These are phyloP conservation scores for Agapornis canus DNA, from an alignment of 2,797 vertebrate genomes.

Conservation along the genomic window DNA sequence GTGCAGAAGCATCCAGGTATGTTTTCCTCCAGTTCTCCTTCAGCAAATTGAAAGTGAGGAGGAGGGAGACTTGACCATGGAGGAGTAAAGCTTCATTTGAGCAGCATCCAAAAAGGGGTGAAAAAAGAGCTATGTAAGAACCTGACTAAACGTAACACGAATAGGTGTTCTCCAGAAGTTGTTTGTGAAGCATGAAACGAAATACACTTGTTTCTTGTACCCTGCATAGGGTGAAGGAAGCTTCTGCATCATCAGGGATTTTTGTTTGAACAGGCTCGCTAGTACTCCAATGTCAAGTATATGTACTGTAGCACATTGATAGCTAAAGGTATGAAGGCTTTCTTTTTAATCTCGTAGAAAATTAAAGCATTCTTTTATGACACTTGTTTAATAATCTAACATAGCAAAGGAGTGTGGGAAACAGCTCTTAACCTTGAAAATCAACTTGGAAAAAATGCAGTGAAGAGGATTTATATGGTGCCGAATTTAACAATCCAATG, in stretches of 20 bases:
- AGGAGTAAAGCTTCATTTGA: neutral
- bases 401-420: neutral
- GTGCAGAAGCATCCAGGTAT: neutral
- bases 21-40: neutral
- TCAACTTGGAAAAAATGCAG: neutral
- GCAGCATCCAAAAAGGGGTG: neutral
- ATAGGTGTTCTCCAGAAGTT: neutral
- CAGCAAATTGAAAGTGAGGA: neutral
- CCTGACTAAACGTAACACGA: neutral
- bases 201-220: neutral
- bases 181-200: neutral
- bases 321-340: neutral
- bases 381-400: slow-evolving; percentile 16
- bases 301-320: neutral
- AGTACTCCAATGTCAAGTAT: neutral
- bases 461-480: slow-evolving; percentile 28
- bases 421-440: slow-evolving; percentile 50
- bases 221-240: neutral
- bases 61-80: neutral
- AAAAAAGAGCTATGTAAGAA: neutral
- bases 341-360: slow-evolving; percentile 1
- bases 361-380: slow-evolving; percentile 20
- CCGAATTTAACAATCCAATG: slow-evolving; percentile 14
- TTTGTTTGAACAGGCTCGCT: neutral
- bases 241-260: neutral